Percentiles rank a stretch among this genome's conserved stretches.
Conservation (phyloP, 2,888 invertebrate species). For the Tridacna crocea region DNA sequence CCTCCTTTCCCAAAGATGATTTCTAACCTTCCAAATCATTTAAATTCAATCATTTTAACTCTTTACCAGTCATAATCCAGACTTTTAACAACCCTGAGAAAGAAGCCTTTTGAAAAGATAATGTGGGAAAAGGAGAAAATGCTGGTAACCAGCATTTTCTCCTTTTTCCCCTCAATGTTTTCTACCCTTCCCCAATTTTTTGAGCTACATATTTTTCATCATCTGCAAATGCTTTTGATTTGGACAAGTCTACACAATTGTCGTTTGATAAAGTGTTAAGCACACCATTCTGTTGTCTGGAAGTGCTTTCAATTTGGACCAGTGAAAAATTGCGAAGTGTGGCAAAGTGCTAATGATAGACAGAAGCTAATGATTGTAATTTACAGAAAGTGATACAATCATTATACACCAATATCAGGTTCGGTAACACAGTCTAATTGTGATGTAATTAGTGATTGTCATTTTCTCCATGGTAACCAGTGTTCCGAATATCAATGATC, state of each 20-base stretch:
- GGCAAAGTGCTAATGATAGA: too few relatives aligned
- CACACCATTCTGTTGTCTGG: too few relatives aligned
- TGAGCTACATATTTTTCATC: too few relatives aligned
- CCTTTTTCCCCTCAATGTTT: neutral
- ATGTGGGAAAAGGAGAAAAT: neutral
- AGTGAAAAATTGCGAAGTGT: too few relatives aligned
- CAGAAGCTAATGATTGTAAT: neutral
- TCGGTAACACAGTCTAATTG: neutral
- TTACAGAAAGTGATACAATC: neutral
- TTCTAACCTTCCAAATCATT: too few relatives aligned
- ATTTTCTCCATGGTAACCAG: neutral
- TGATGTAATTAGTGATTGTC: slow-evolving; percentile 1
- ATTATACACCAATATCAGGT: neutral
- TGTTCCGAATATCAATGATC: neutral
- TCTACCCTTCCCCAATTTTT: too few relatives aligned
- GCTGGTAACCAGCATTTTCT: neutral
- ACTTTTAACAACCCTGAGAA: neutral
- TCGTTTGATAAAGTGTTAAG: too few relatives aligned
- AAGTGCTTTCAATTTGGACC: too few relatives aligned
- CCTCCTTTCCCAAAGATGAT: too few relatives aligned
- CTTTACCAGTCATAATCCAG: neutral
- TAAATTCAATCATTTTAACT: too few relatives aligned
- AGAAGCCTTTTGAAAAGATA: neutral
- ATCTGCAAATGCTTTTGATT: too few relatives aligned
- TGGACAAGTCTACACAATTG: too few relatives aligned